These are phyloP conservation scores for Ypsolopha scabrella DNA, from an alignment of 2,888 invertebrate species.

Conservation along the genomic window DNA sequence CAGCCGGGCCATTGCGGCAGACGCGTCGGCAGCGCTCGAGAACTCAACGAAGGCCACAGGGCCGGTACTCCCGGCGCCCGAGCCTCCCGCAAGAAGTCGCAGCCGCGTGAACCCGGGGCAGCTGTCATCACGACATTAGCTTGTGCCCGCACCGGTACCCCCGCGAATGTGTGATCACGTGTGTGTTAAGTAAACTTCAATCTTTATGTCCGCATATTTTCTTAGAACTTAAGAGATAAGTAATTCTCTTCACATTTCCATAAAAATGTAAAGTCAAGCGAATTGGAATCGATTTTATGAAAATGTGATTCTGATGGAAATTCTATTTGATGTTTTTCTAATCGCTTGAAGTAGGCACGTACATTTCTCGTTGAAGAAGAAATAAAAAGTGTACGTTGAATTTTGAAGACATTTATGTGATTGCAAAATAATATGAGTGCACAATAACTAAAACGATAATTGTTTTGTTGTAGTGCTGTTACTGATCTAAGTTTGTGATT, in stretches of 20 bases:
- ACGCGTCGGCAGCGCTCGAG: constrained; percentile 91
- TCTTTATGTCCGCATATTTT: no score
- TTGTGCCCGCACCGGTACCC: constrained; percentile 50
- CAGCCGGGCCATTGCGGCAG: constrained; percentile 91
- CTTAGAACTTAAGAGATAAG: no score
- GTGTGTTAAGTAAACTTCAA: constrained; percentile 10
- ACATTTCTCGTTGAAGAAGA: constrained; percentile 1
- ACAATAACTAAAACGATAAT: background rate
- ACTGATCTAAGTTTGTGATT: constrained; percentile 12
- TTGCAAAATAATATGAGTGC: background rate
- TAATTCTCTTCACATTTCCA: background rate
- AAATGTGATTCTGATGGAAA: constrained; percentile 1
- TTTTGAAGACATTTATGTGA: background rate
- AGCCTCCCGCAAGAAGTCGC: constrained; percentile 92
- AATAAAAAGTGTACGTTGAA: background rate
- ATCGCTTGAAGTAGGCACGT: constrained; percentile 1
- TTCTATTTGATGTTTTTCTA: background rate
- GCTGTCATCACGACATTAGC: constrained; percentile 76
- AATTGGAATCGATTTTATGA: background rate
- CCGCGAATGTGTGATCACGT: constrained; percentile 27
- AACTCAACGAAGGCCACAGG: constrained; percentile 99
- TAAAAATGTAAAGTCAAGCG: background rate
- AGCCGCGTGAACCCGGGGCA: constrained; percentile 98
- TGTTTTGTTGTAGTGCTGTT: constrained; percentile 16
- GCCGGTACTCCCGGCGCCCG: constrained; percentile 60